Conservation (phyloP, 1,140 invertebrate genomes). For the Drosophila arizonae region DNA sequence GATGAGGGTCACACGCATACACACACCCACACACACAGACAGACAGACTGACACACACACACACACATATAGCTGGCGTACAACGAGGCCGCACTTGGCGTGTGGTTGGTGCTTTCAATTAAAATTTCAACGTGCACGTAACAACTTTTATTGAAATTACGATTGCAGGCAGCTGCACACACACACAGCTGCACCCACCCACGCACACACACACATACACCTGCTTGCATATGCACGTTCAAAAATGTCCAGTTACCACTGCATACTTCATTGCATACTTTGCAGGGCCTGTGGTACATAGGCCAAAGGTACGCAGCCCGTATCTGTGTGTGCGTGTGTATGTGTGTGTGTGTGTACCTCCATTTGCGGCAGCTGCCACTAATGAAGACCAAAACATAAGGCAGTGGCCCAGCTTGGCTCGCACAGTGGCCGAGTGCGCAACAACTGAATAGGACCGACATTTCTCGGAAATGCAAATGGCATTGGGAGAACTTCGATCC, state of each 20-base stretch:
- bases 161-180: conserved; percentile 65
- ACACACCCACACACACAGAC: neutral
- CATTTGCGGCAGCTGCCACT: conserved; percentile 55
- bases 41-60: neutral
- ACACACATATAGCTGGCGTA: conserved; percentile 60
- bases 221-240: neutral
- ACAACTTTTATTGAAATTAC: conserved; percentile 81
- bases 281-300: conserved; percentile 34
- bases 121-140: conserved; percentile 79
- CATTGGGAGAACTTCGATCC: neutral
- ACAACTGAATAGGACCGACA: conserved; percentile 41
- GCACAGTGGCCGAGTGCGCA: conserved; percentile 48
- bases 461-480: conserved; percentile 15
- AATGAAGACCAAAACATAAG: conserved; percentile 67
- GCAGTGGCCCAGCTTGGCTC: neutral
- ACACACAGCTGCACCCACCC: conserved; percentile 19
- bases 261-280: conserved; percentile 74
- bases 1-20: conserved; percentile 60
- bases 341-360: neutral
- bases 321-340: no score
- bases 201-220: conserved; percentile 1
- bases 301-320: neutral
- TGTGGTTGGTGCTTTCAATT: conserved; percentile 75
- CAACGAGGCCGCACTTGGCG: conserved; percentile 53
- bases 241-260: conserved; percentile 45